Base-by-base conservation (phyloP, 2,888 invertebrate species). In the Ennomos quercinarius region DNA sequence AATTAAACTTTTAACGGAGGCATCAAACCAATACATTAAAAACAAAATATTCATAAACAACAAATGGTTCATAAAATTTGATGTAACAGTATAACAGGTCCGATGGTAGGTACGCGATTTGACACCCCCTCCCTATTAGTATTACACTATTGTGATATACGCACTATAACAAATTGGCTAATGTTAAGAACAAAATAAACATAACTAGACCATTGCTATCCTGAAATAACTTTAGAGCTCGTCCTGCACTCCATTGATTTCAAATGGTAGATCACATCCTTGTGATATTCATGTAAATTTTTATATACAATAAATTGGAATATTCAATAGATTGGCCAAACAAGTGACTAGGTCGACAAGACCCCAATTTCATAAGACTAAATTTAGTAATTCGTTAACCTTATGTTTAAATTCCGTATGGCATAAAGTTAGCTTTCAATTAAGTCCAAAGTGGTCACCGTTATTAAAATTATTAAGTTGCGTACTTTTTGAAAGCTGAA, bases 301-400 rank as follows among this genome's bases (percentile, higher is more conserved):
- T 81, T 86, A 83, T 87, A 89, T 90, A 91, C 89, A 90, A 90
- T 91, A 90, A 87, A 91, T 89, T 92, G 92, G 92, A 92, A 92
- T 91, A 91, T 87, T 89, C 85, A 89, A 86, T 89, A 89, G 87
- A 89, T 91, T 91, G 91, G 92, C 92, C 92, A 89, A 91, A 91
- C 82, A 86, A 89, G 89, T 91, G 92, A 91, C 92, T 91, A 89
- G 92, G 92, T 89, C 91, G 80, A 79, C 82, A 87, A 84, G 91
- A 91, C 91, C 92, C 77, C 83, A 78, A 83, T 86, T 86, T 87
- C 86, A 86, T 91, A 89, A 91, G 83, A 86, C 91, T 91, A 91
- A 90, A 88, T 92, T 92, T 91, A 92, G 91, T 91, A 92, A 91
- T 92, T 92, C 92, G 92, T 92, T 89, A 91, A 90, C 88, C 91